Percentiles rank a stretch among this genome's conserved stretches.
phyloP scores from a whole-genome alignment of 2,113 vertebrate genomes.

The Numenius arquata region DNA sequence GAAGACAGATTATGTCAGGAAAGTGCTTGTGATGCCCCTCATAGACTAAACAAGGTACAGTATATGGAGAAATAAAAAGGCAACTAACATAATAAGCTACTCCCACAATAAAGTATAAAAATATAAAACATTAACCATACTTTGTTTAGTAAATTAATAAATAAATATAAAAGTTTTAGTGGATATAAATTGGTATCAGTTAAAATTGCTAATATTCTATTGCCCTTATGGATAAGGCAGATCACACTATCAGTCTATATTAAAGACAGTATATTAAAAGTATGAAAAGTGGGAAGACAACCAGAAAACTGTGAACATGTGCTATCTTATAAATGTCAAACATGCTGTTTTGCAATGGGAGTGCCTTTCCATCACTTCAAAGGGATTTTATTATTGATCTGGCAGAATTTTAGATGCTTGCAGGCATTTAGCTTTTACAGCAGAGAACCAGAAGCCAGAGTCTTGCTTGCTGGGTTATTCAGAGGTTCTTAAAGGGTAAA shows the following conservation, averaged over 20 bases:
- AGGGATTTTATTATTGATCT: neutral
- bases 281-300: neutral
- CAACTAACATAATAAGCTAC: neutral
- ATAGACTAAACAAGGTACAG: slow-evolving; percentile 64
- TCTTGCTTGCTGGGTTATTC: neutral
- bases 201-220: neutral
- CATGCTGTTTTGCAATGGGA: neutral
- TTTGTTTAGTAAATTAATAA: neutral
- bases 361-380: neutral
- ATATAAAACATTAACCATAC: neutral
- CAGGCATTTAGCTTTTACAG: neutral
- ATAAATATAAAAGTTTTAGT: neutral
- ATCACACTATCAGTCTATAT: neutral
- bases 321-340: neutral
- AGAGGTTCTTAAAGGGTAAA: neutral
- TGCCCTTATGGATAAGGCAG: neutral
- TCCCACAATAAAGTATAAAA: neutral
- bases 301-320: neutral
- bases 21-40: slow-evolving; percentile 42
- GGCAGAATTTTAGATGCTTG: neutral
- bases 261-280: neutral
- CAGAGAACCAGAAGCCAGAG: neutral
- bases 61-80: neutral
- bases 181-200: neutral
- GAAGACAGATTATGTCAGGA: slow-evolving; percentile 19